Evolutionary conservation across 2,888 invertebrate species (phyloP), one percentile per base, ranked within the genome.

Genomic region (Cylloceria caligata): DNA sequence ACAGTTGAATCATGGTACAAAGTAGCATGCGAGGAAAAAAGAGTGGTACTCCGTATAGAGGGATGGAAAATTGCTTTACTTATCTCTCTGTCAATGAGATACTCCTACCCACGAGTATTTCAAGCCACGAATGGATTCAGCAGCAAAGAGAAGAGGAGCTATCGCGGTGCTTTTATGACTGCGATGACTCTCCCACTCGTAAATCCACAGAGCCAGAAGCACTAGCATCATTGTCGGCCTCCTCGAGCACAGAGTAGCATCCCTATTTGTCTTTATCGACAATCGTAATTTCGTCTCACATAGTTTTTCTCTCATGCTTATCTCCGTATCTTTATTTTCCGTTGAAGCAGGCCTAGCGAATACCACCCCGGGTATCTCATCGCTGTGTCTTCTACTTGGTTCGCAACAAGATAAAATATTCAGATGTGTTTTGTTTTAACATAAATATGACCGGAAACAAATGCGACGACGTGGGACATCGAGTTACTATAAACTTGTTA

Each of bases 121-220:
- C 55, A 57, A 68, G 67, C 72, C 55, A 36, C 67, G 52, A 73
- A 67, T 55, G 72, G 62, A 76, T 72, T 76, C 21, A 52, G 52
- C 34, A 16, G 39, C n/a, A 49, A 6, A 49, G 62, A 69, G 42
- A 57, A 75, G 21, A 47, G 49, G 27, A 16, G 11, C 13, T 21
- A 34, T 30, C 62, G 34, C 24, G 60, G 57, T 67, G 24, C 57
- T 75, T 78, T 75, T 67, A 71, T 39, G 73, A 65, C 69, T 73
- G 36, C 65, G 81, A 75, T 57, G 81, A 74, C 71, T 74, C 60
- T 47, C 45, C 42, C 27, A 68, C 74, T 82, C 80, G 81, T 42
- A 65, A 78, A 74, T 74, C 71, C 69, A 69, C 62, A 45, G 30
- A 73, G 42, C 19, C 49, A 36, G 36, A 45, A 69, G 74, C 57